A percentile compares a stretch with the other conserved stretches of the same genome.
Evolutionary conservation across 2,888 invertebrate species (phyloP).

Genomic region (Mylabris sibirica): DNA sequence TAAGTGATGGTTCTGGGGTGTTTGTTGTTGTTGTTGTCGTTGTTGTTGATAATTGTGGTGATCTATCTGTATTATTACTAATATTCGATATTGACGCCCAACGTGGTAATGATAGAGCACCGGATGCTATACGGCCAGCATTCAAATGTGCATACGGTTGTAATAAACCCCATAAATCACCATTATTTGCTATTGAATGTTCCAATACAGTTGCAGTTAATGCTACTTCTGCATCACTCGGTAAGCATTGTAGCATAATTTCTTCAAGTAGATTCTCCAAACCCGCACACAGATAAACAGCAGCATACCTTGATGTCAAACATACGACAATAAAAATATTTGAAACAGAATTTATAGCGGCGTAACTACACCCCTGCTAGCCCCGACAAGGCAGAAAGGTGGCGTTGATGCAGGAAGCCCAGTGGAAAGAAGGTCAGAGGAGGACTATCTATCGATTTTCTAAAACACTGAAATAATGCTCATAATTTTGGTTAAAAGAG

Average conservation of each 20-base stretch:
- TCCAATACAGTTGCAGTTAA: constrained; percentile 83
- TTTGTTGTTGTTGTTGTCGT: neutral
- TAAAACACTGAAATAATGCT: no score
- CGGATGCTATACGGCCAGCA: constrained; percentile 86
- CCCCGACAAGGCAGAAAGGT: no score
- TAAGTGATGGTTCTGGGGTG: constrained; percentile 71
- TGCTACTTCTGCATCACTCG: constrained; percentile 67
- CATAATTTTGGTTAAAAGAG: no score
- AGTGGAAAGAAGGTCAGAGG: no score
- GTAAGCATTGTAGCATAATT: constrained; percentile 75
- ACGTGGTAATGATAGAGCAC: constrained; percentile 82
- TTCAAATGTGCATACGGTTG: constrained; percentile 92
- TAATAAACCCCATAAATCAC: constrained; percentile 87
- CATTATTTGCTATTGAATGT: constrained; percentile 84
- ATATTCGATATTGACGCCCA: constrained; percentile 69
- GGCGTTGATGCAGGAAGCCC: no score
- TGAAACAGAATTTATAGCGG: no score
- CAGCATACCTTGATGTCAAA: constrained; percentile 81
- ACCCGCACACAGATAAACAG: constrained; percentile 88
- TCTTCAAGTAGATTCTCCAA: constrained; percentile 90
- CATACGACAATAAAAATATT: constrained; percentile 13
- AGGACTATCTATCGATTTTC: no score
- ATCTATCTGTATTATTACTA: constrained; percentile 50
- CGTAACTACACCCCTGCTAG: no score
- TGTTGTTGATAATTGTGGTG: neutral